A percentile compares a stretch with the other conserved stretches of the same genome.
These are phyloP conservation scores for Iguana delicatissima DNA, from an alignment of 2,797 vertebrate species.

Conservation along the genomic window DNA sequence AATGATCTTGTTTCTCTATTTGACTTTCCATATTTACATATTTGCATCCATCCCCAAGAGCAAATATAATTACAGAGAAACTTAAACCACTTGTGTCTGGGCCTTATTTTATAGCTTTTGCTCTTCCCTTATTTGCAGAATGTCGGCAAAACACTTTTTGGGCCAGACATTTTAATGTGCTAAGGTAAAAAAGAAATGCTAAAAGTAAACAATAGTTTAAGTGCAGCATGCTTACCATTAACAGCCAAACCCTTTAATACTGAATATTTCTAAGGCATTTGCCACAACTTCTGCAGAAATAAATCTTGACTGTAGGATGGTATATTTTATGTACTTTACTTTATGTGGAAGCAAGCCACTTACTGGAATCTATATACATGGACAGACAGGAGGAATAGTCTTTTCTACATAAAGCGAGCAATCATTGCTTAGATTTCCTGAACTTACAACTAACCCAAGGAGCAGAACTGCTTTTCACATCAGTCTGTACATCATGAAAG, in stretches of 20 bases:
- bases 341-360: neutral
- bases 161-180: conserved; percentile 43
- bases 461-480: neutral
- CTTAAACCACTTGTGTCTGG: conserved; percentile 46
- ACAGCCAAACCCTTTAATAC: neutral
- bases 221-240: neutral
- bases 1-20: fast-evolving
- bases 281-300: conserved; percentile 2
- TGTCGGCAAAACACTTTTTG: conserved; percentile 46
- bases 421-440: neutral
- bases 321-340: neutral
- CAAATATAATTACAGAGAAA: conserved; percentile 54
- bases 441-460: neutral
- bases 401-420: neutral
- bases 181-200: conserved; percentile 46
- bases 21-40: conserved; percentile 11
- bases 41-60: conserved; percentile 36
- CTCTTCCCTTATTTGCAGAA: conserved; percentile 39
- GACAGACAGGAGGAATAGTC: neutral
- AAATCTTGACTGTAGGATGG: neutral
- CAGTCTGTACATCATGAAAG: neutral
- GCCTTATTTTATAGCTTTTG: conserved; percentile 20
- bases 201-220: conserved; percentile 49
- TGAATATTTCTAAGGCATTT: conserved; percentile 26
- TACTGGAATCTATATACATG: neutral